Base-by-base conservation (phyloP, 1,140 invertebrate species). In the Phymastichus coffea region DNA sequence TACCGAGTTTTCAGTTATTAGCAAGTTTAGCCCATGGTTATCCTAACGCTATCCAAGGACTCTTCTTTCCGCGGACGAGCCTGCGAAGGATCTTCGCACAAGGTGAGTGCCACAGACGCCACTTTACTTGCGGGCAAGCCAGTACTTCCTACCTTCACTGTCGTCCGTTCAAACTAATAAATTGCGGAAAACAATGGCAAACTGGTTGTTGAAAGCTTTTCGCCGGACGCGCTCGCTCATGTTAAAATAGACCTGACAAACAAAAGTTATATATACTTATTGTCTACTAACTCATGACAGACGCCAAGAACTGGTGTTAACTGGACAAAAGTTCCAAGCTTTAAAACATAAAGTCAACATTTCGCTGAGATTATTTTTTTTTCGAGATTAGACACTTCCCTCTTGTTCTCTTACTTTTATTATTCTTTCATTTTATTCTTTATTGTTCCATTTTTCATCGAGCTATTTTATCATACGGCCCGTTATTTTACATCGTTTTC, bases 171-270 rank as follows among this genome's bases (percentile, higher is more conserved):
- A n/a, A n/a, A n/a, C n/a, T n/a, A n/a, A n/a, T n/a, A n/a, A n/a
- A n/a, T n/a, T n/a, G n/a, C n/a, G n/a, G n/a, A n/a, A n/a, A n/a
- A n/a, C n/a, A n/a, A n/a, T n/a, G n/a, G n/a, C n/a, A n/a, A n/a
- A n/a, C n/a, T n/a, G n/a, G n/a, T n/a, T n/a, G n/a, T n/a, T n/a
- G n/a, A n/a, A n/a, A n/a, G n/a, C n/a, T n/a, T n/a, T n/a, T n/a
- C n/a, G n/a, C n/a, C n/a, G n/a, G n/a, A n/a, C n/a, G n/a, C n/a
- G n/a, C n/a, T n/a, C n/a, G 23, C 30, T 28, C 23, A 57, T 23
- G 57, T 68, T 63, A 66, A 70, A 70, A 70, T 69, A 69, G 61
- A 37, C 25, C 15, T 52, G 57, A 63, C 63, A 67, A 69, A 66
- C 56, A 66, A 51, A 66, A 48, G 49, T 55, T 70, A 69, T 69